These are phyloP conservation scores for Aethes cnicana DNA, from an alignment of 2,888 invertebrate species.

Conservation along the genomic window DNA sequence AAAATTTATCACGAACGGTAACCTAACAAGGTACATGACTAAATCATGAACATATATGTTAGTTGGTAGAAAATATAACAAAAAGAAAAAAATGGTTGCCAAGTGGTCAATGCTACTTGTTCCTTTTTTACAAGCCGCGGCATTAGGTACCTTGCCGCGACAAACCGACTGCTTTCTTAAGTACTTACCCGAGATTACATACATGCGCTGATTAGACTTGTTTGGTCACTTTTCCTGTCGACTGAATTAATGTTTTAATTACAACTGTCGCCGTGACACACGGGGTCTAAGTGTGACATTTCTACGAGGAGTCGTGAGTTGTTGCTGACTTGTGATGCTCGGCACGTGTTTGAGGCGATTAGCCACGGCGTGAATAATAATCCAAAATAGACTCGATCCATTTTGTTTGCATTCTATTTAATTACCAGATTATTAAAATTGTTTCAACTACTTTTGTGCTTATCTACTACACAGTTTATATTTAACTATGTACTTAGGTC, in stretches of 20 bases:
- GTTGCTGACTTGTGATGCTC: slow-evolving; percentile 4
- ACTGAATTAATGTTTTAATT: slow-evolving; percentile 47
- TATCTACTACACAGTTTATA: slow-evolving; percentile 4
- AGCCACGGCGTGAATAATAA: slow-evolving; percentile 4
- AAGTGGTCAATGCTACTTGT: slow-evolving; percentile 35
- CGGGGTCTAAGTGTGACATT: slow-evolving; percentile 23
- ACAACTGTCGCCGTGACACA: slow-evolving; percentile 38
- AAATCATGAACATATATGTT: no score
- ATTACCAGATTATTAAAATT: not conserved
- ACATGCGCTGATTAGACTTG: slow-evolving; percentile 37
- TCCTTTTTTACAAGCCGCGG: no score
- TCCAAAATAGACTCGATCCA: not conserved
- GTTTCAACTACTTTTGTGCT: not conserved
- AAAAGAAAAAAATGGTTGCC: slow-evolving; percentile 10
- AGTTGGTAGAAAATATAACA: not conserved
- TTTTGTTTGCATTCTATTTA: not conserved
- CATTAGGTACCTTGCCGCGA: slow-evolving; percentile 38
- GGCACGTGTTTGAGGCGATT: slow-evolving; percentile 20
- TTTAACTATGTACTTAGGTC: slow-evolving; percentile 4
- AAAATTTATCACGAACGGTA: no score
- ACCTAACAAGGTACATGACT: no score
- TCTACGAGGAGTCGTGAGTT: slow-evolving; percentile 13
- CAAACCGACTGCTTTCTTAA: slow-evolving; percentile 42
- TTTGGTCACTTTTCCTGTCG: slow-evolving; percentile 48
- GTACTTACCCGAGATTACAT: slow-evolving; percentile 31